A percentile compares a stretch with the other conserved stretches of the same genome.
phyloP scores from a whole-genome alignment of 2,888 invertebrate species.

The Amitus sp. region DNA sequence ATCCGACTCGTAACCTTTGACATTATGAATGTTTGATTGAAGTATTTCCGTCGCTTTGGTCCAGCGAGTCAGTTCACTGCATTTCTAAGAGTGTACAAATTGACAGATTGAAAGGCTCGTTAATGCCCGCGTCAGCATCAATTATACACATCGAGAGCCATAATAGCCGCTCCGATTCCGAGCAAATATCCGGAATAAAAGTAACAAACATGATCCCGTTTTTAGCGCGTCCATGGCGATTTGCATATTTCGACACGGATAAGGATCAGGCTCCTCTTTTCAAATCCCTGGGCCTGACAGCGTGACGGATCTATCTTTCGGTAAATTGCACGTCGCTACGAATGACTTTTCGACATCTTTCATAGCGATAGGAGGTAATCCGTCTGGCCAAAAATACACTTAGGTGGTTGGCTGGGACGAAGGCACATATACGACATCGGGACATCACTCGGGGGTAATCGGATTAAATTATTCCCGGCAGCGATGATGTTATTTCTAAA shows the following conservation, averaged over 20 bases:
- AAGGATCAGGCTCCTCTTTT: constrained; percentile 3
- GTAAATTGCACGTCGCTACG: constrained; percentile 33
- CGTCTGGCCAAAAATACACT: constrained; percentile 34
- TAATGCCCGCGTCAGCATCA: constrained; percentile 38
- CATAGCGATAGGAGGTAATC: constrained; percentile 28
- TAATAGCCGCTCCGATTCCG: constrained; percentile 23
- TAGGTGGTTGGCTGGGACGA: neutral
- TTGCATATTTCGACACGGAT: constrained; percentile 11
- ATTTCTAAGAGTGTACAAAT: constrained; percentile 38
- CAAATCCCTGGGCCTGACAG: constrained; percentile 7
- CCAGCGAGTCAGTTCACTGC: constrained; percentile 16
- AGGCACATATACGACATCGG: constrained; percentile 30
- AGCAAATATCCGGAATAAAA: constrained; percentile 29
- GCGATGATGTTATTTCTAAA: constrained; percentile 50
- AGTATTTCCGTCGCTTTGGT: constrained; percentile 32
- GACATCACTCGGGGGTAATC: constrained; percentile 37
- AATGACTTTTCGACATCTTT: constrained; percentile 31
- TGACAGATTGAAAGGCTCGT: constrained; percentile 36
- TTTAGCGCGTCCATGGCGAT: constrained; percentile 2
- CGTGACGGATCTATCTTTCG: constrained; percentile 28
- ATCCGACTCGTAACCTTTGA: constrained; percentile 29
- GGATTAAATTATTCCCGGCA: constrained; percentile 45
- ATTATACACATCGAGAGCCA: constrained; percentile 30
- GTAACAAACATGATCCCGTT: constrained; percentile 7
- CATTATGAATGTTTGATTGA: constrained; percentile 34